Evolutionary conservation across 2,888 invertebrate species (phyloP).

Genomic region (Bembecia ichneumoniformis): DNA sequence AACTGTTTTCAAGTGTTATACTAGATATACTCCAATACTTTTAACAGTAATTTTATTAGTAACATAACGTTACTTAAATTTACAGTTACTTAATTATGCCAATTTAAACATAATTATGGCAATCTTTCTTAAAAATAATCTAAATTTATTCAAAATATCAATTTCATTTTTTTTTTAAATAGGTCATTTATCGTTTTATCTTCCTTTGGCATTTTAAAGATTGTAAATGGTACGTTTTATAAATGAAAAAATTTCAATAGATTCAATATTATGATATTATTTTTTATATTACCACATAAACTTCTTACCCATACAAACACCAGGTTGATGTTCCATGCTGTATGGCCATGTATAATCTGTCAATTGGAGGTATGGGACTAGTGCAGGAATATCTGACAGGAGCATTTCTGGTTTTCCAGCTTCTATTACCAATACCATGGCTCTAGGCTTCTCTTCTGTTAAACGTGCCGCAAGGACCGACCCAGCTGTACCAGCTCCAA

Average conservation of each 20-base stretch:
- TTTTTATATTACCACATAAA: not conserved
- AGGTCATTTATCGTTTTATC: too few relatives aligned
- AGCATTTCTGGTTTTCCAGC: slow-evolving; percentile 67
- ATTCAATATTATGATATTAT: not conserved
- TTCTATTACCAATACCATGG: slow-evolving; percentile 76
- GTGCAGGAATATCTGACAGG: slow-evolving; percentile 70
- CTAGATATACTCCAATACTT: not conserved
- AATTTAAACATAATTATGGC: too few relatives aligned
- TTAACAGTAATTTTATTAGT: not conserved
- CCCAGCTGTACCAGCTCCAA: slow-evolving; percentile 81
- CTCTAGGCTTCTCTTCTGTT: slow-evolving; percentile 69
- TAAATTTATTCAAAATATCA: too few relatives aligned
- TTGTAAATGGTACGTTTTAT: too few relatives aligned
- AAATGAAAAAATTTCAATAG: not conserved
- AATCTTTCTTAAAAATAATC: too few relatives aligned
- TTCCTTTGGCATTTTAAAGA: too few relatives aligned
- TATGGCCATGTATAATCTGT: slow-evolving; percentile 77
- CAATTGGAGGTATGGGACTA: slow-evolving; percentile 71
- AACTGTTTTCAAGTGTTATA: not conserved
- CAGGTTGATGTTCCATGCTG: slow-evolving; percentile 72
- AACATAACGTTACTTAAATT: slow-evolving; percentile 31
- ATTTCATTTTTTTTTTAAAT: too few relatives aligned
- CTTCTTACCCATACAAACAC: slow-evolving; percentile 63
- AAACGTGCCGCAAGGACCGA: slow-evolving; percentile 79
- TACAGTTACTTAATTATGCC: slow-evolving; percentile 66